Base-by-base conservation (phyloP, 2,888 invertebrate genomes). In the Bedellia somnulentella region DNA sequence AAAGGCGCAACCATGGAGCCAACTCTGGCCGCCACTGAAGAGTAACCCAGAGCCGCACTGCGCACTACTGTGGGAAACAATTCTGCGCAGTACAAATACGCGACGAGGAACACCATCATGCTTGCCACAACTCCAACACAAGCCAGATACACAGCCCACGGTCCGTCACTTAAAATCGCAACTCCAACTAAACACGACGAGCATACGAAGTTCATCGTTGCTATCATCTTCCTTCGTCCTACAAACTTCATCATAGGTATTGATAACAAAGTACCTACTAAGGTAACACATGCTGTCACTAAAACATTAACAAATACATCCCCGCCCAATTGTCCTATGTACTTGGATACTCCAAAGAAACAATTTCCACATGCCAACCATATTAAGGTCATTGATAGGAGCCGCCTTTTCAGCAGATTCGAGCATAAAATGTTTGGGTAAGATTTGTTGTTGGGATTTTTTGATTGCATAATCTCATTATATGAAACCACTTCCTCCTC, bases 291-390 rank as follows among this genome's bases (percentile, higher is more conserved):
- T 11, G 15, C 23, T 15, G 11, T 24, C 3, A 12, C 15, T 11
- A 12, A 5, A 11, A 30, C 23, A 9, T 29, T 29, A 10, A 29
- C 10, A 9, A 23, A 26, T 5, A 26, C 16, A n/a, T 91, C 78
- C 2, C 91, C 92, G 23, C 85, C 85, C 18, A 89, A 63, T 47
- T 87, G 83, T 1, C 88, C 87, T 24, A 89, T 83, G 50, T 87
- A 91, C 51, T 92, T 89, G 1, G 89, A 86, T 15, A 92, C 82
- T 1, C 93, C 93, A 49, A 90, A 95, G 57, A 73, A 75, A 41
- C 71, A 75, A 39, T 93, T 81, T 25, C 91, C 89, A 36, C 90
- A 87, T 0, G 87, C 83, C 21, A 88, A 57, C 93, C 91, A 92
- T 47, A 86, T 85, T 43, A 85, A 84, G 27, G 83, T 80, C 62